phyloP scores from a whole-genome alignment of 2,797 vertebrate species.

The Helostoma temminkii region DNA sequence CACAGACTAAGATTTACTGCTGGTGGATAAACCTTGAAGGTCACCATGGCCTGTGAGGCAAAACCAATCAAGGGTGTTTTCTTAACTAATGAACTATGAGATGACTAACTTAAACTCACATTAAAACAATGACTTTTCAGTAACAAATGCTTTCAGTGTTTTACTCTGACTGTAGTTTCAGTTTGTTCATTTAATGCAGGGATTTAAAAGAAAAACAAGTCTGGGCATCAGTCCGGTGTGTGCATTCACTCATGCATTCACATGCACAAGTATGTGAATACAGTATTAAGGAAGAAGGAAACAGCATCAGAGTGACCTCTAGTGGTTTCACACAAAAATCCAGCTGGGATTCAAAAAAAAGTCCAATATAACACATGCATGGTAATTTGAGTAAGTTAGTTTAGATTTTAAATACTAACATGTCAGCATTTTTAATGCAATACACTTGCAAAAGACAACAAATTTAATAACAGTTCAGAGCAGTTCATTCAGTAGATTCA shows the following conservation, averaged over 20 bases:
- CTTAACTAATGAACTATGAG: conserved; percentile 58
- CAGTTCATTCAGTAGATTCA: background rate
- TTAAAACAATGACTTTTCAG: conserved; percentile 24
- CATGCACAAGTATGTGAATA: background rate
- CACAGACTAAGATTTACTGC: conserved; percentile 42
- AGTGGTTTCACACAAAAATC: conserved; percentile 25
- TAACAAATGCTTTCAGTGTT: conserved; percentile 21
- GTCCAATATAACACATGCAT: too few species aligned
- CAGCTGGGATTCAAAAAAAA: background rate
- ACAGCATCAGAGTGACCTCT: conserved; percentile 65
- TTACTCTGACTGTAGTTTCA: conserved; percentile 36
- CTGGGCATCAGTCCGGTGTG: background rate
- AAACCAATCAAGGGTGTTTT: conserved; percentile 54
- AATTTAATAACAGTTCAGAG: background rate
- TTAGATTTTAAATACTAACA: background rate
- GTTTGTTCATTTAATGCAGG: conserved; percentile 22
- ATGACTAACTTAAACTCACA: conserved; percentile 59
- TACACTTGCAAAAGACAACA: background rate
- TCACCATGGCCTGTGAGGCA: conserved; percentile 23
- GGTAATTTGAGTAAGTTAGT: background rate
- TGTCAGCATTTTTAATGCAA: background rate
- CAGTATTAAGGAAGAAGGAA: background rate
- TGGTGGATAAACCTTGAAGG: conserved; percentile 11
- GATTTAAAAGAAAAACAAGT: too few species aligned
- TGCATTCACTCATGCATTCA: background rate